phyloP scores from a whole-genome alignment of 2,888 invertebrate genomes.

The Meteorus colon region DNA sequence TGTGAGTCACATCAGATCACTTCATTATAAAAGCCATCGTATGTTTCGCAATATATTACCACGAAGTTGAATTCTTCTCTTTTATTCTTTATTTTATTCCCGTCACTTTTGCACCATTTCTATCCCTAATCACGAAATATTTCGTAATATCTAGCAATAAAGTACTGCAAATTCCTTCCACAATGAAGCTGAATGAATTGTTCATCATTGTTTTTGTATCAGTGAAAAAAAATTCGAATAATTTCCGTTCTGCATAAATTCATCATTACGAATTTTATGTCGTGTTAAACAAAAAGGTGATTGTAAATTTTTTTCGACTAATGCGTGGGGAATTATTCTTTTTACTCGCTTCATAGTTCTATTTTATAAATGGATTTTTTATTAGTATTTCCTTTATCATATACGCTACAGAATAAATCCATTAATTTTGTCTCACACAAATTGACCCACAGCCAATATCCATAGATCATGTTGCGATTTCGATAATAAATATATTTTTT shows the following conservation, averaged over 20 bases:
- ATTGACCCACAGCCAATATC: not conserved
- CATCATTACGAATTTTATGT: not conserved
- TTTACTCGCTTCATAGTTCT: not conserved
- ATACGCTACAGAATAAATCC: not conserved
- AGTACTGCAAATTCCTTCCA: not conserved
- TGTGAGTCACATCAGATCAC: constrained; percentile 12
- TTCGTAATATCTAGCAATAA: not conserved
- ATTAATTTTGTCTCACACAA: not conserved
- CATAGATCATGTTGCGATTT: not conserved
- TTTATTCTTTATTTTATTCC: not conserved
- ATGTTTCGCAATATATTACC: constrained; percentile 12
- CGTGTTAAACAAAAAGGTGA: not conserved
- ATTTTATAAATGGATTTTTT: not conserved
- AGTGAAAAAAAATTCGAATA: not conserved
- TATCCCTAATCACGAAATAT: not conserved
- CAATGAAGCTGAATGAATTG: not conserved
- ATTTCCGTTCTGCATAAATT: not conserved
- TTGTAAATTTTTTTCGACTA: not conserved
- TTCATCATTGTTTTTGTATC: not conserved
- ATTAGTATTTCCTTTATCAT: not conserved
- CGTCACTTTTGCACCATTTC: not conserved
- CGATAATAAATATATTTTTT: not conserved
- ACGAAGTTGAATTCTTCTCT: not conserved
- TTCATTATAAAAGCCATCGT: constrained; percentile 27
- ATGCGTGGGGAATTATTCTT: not conserved